phyloP scores from a whole-genome alignment of 2,797 vertebrate genomes.

The Melanotaenia pygmaea region DNA sequence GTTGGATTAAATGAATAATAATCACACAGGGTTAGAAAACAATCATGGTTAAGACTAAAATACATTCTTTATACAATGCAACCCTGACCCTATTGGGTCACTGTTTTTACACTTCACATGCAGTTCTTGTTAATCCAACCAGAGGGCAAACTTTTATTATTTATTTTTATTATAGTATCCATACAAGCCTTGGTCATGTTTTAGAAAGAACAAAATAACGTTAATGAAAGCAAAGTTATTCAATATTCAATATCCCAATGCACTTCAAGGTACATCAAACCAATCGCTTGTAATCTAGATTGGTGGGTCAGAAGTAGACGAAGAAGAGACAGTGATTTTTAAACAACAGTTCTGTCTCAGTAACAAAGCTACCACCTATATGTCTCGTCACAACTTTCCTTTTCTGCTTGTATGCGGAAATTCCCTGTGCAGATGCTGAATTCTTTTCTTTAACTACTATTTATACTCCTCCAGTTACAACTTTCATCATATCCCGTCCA shows the following conservation, averaged over 20 bases:
- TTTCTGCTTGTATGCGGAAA: conserved; percentile 24
- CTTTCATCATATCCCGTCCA: conserved; percentile 35
- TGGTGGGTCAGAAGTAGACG: not conserved
- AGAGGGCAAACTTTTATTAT: no score
- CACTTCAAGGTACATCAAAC: conserved; percentile 1
- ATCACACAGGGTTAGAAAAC: not conserved
- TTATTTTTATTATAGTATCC: no score
- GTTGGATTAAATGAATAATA: not conserved
- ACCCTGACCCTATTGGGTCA: no score
- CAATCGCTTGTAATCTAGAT: conserved; percentile 1
- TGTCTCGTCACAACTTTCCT: conserved; percentile 6
- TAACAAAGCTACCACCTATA: not conserved
- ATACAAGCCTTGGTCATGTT: no score
- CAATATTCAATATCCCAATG: not conserved
- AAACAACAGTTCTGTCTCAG: not conserved
- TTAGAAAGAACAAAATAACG: not conserved
- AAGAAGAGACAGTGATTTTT: not conserved
- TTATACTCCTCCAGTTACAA: conserved; percentile 50
- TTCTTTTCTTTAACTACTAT: conserved; percentile 37
- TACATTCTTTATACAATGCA: not conserved
- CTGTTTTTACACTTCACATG: no score
- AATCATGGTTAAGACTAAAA: not conserved
- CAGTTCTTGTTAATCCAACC: no score
- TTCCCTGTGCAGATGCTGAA: conserved; percentile 14
- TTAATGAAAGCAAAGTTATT: not conserved